Conservation (phyloP, 2,888 invertebrate genomes). For the Pollenia angustigena region DNA sequence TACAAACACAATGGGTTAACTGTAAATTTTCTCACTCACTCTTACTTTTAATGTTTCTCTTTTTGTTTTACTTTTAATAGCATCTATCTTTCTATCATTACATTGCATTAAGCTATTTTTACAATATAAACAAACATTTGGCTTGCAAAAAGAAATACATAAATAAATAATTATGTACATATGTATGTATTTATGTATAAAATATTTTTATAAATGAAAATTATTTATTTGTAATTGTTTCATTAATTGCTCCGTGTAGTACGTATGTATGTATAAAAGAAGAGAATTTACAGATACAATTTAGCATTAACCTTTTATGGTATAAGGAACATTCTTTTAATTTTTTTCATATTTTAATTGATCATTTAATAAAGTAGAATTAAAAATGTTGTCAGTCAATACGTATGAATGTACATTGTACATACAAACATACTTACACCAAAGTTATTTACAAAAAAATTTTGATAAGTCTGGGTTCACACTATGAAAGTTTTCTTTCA, state of each 20-base stretch:
- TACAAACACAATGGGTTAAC: slow-evolving; percentile 68
- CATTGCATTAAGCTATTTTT: slow-evolving; percentile 51
- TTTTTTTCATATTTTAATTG: slow-evolving; percentile 41
- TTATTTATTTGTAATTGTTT: not conserved
- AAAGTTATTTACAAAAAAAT: slow-evolving; percentile 4
- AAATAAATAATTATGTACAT: not conserved
- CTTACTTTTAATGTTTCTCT: slow-evolving; percentile 18
- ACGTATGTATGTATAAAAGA: slow-evolving; percentile 18
- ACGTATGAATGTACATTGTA: too few species aligned
- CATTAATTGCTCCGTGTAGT: not conserved
- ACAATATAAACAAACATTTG: slow-evolving; percentile 42
- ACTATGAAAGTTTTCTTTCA: too few species aligned
- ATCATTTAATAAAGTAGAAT: slow-evolving; percentile 42
- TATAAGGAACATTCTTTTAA: slow-evolving; percentile 65
- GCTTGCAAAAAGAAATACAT: slow-evolving; percentile 38
- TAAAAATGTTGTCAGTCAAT: slow-evolving; percentile 25
- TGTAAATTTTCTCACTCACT: slow-evolving; percentile 32
- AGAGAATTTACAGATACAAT: slow-evolving; percentile 40
- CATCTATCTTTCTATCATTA: slow-evolving; percentile 28
- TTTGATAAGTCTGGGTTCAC: too few species aligned
- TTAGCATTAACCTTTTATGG: slow-evolving; percentile 65
- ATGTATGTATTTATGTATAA: slow-evolving; percentile 2
- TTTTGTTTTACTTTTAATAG: slow-evolving; percentile 33
- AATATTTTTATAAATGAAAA: not conserved
- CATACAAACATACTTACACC: not conserved